Evolutionary conservation across 2,888 invertebrate species (phyloP), one percentile per base, ranked within the genome.

Genomic region (Thera obeliscata): DNA sequence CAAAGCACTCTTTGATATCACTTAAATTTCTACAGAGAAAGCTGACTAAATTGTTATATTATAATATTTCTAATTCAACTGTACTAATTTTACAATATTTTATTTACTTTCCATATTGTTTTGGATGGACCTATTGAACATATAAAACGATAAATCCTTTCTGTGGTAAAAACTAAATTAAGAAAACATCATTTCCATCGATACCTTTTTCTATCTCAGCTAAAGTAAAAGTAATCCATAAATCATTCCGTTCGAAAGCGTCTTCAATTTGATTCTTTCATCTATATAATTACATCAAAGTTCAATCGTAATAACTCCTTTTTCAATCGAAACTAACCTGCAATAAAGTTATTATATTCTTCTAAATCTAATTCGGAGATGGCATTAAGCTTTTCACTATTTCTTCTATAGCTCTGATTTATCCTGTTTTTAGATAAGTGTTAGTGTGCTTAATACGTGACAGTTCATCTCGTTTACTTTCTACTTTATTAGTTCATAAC

Each of bases 401-500:
- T 38, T 48, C 9, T 61, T 61, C 60, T 59, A 58, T 69, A 50
- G 61, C 67, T 66, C 66, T 9, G 69, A 67, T 70, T 67, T 52
- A 66, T 64, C 43, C 43, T 46, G 8, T 7, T 60, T 72, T 67
- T 58, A 55, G 56, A 72, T 73, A 64, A 52, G 66, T 61, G 56
- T 60, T 69, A 69, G 58, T 61, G 33, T 55, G 61, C 48, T 50
- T 67, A 36, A 63, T 69, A 72, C 72, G 69, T 71, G 71, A 72
- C 70, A 69, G 72, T 71, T 72, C 64, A 65, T 60, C 69, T 63
- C 61, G 43, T 66, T 74, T 59, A 55, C 67, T 69, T 69, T 71
- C 70, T 71, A 56, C 43, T 56, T 50, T 38, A 54, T 58, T 59
- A 8, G 52, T 50, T 62, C 50, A 46, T 66, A 57, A 46, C 41